phyloP scores from a whole-genome alignment of 2,113 vertebrate species.

The Rafetus swinhoei region DNA sequence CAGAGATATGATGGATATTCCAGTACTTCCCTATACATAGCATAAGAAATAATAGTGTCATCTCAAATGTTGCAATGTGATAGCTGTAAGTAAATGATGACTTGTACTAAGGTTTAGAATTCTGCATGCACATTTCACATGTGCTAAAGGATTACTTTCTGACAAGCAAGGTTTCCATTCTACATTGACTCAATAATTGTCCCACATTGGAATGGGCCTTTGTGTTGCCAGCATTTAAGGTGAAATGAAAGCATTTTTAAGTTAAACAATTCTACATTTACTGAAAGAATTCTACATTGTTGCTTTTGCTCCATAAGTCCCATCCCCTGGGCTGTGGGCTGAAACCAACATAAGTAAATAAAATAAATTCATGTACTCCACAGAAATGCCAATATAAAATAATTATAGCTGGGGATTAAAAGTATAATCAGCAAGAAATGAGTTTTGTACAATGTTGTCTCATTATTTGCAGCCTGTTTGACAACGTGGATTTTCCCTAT shows the following conservation, averaged over 20 bases:
- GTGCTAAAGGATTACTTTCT: not conserved
- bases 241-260: not conserved
- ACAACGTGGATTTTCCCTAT: conserved; percentile 49
- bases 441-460: not conserved
- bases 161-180: not conserved
- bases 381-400: conserved; percentile 67
- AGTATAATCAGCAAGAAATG: conserved; percentile 68
- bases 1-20: conserved; percentile 3
- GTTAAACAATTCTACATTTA: not conserved
- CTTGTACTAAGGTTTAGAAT: not conserved
- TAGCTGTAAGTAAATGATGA: not conserved
- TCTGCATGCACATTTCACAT: not conserved
- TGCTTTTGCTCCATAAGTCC: conserved; percentile 29
- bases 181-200: not conserved
- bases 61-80: rapidly evolving
- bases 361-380: conserved; percentile 64
- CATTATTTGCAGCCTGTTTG: conserved; percentile 65
- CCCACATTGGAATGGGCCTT: not conserved
- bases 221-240: not conserved
- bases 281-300: conserved; percentile 40
- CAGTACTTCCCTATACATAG: not conserved
- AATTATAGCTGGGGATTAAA: conserved; percentile 62
- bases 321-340: conserved; percentile 32
- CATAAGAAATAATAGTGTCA: not conserved
- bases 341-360: conserved; percentile 40